Percentiles rank a stretch among this genome's conserved stretches.
These are phyloP conservation scores for Achlya flavicornis DNA, from an alignment of 2,888 invertebrate genomes.

Conservation along the genomic window DNA sequence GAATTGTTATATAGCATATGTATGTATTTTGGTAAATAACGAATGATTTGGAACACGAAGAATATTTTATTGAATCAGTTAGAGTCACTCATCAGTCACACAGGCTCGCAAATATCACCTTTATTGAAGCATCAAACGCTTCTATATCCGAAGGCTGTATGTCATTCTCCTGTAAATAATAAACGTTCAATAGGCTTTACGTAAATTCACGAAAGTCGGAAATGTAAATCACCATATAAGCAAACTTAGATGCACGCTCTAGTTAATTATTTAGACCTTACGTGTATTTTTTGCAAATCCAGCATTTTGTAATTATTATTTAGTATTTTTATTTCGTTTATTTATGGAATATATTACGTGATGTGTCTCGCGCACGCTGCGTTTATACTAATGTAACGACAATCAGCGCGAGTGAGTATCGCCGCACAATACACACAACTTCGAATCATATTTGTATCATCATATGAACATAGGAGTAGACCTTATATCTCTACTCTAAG, in stretches of 20 bases:
- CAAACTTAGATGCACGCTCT: no score
- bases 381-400: constrained; percentile 45
- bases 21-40: constrained; percentile 33
- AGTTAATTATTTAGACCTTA: no score
- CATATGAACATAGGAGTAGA: constrained; percentile 16
- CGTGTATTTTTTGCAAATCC: no score
- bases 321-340: neutral
- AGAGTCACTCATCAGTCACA: constrained; percentile 42
- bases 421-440: constrained; percentile 45
- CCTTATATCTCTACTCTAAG: constrained; percentile 31
- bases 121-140: constrained; percentile 78
- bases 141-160: constrained; percentile 71
- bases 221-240: no score
- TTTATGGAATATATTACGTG: constrained; percentile 29
- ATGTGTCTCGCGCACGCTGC: constrained; percentile 55
- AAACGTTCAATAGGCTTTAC: constrained; percentile 1
- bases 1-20: constrained; percentile 43
- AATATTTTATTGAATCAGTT: constrained; percentile 42
- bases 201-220: neutral
- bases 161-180: constrained; percentile 73
- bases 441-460: constrained; percentile 25
- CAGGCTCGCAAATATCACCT: constrained; percentile 61
- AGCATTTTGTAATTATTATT: no score
- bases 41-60: constrained; percentile 30
- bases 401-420: constrained; percentile 31